Evolutionary conservation across 2,113 vertebrate genomes (phyloP).

Genomic region (Micromys minutus): DNA sequence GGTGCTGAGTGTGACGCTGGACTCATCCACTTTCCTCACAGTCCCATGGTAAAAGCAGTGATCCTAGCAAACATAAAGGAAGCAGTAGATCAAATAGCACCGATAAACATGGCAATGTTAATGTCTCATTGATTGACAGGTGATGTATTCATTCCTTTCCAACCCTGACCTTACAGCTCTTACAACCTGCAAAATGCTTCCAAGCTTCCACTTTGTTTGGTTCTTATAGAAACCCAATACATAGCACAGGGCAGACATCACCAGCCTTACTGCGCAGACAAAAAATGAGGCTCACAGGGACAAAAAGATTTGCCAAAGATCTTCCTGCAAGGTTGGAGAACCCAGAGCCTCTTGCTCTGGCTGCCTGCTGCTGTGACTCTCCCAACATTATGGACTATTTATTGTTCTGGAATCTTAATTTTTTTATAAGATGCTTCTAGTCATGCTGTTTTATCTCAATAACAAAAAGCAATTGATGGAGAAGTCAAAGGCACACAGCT

Average conservation of each 20-base stretch:
- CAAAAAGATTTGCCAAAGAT: neutral
- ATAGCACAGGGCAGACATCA: neutral
- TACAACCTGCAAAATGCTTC: neutral
- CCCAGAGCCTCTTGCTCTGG: neutral
- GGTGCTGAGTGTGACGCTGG: slow-evolving; percentile 92
- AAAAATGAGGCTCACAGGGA: neutral
- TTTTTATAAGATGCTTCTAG: neutral
- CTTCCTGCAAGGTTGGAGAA: neutral
- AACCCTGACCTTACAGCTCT: neutral
- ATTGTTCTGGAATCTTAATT: neutral
- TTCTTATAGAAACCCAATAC: neutral
- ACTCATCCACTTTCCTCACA: slow-evolving; percentile 87
- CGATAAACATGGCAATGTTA: neutral
- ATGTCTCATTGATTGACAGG: neutral
- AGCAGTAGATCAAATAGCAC: neutral
- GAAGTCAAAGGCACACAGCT: neutral
- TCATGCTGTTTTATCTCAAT: neutral
- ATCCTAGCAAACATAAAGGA: slow-evolving; percentile 86
- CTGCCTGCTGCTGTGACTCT: neutral
- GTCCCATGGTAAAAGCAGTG: slow-evolving; percentile 96
- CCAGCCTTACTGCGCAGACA: neutral
- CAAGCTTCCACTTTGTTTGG: neutral
- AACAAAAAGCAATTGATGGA: neutral
- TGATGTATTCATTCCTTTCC: fast-evolving
- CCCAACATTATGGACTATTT: neutral